Percentiles rank a stretch among this genome's conserved stretches.
Conservation (phyloP, 2,113 vertebrate species). For the Erythrocercus mccallii region DNA sequence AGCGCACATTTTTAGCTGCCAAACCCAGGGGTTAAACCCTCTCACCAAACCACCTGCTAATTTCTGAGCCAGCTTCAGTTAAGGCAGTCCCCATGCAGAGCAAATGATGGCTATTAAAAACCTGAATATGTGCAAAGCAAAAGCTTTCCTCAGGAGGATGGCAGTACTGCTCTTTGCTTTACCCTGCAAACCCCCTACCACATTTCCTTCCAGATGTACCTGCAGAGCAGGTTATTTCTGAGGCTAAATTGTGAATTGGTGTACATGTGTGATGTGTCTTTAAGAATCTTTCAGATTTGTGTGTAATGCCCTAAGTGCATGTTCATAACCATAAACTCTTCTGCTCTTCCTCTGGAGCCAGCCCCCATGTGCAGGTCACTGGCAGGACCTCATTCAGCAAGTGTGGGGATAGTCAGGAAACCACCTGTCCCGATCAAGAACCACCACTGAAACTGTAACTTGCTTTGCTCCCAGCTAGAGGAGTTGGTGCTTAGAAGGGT, state of each 20-base stretch:
- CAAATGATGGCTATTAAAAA: background rate
- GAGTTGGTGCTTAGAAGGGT: background rate
- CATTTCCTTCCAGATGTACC: background rate
- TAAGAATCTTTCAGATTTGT: background rate
- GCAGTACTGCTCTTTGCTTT: background rate
- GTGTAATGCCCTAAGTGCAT: background rate
- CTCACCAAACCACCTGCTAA: background rate
- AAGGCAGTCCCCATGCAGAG: background rate
- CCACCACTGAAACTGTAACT: background rate
- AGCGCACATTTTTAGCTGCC: background rate
- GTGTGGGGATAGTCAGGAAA: background rate
- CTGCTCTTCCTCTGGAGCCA: background rate
- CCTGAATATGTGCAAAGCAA: background rate
- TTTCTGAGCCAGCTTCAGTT: background rate
- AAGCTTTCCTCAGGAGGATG: background rate
- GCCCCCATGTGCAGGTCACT: accelerated
- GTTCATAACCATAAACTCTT: background rate
- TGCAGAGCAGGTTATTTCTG: background rate
- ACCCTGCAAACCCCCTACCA: background rate
- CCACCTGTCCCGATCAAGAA: background rate
- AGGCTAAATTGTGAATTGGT: background rate
- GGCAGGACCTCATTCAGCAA: background rate
- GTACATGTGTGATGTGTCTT: background rate
- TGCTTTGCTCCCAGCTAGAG: background rate
- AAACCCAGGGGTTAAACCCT: background rate